Percentiles rank a stretch among this genome's conserved stretches.
These are phyloP conservation scores for Rutpela maculata DNA, from an alignment of 2,888 invertebrate species.

Conservation along the genomic window DNA sequence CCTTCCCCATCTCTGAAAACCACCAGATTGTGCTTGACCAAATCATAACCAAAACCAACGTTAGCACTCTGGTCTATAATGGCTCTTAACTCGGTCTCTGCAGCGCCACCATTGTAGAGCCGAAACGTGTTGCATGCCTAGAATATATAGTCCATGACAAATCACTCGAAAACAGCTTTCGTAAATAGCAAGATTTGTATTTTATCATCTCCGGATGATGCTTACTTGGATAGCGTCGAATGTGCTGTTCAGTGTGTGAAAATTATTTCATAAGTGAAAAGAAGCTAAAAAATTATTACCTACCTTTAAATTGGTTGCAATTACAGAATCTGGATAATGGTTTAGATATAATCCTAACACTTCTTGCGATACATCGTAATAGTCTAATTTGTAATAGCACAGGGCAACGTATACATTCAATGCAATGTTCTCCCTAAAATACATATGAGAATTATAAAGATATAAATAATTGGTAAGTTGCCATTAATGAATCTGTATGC, in stretches of 20 bases:
- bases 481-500: no score
- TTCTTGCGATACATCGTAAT: slow-evolving; percentile 98
- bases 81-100: slow-evolving; percentile 92
- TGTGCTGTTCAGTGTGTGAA: no score
- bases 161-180: neutral
- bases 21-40: slow-evolving; percentile 95
- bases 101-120: slow-evolving; percentile 95
- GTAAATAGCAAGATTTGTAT: no score
- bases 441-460: slow-evolving; percentile 18
- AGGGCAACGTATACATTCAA: slow-evolving; percentile 97
- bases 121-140: slow-evolving; percentile 88
- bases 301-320: slow-evolving; percentile 94
- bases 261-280: no score
- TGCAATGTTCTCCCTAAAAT: slow-evolving; percentile 89
- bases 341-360: slow-evolving; percentile 95
- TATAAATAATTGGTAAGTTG: no score
- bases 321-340: slow-evolving; percentile 93
- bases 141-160: slow-evolving; percentile 26
- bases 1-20: slow-evolving; percentile 96
- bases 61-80: slow-evolving; percentile 84
- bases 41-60: slow-evolving; percentile 90
- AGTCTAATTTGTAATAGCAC: slow-evolving; percentile 98
- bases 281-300: slow-evolving; percentile 68
- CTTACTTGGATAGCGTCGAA: no score
- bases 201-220: no score